Base-by-base conservation (phyloP, 2,797 vertebrate species). In the Cuniculus paca region DNA sequence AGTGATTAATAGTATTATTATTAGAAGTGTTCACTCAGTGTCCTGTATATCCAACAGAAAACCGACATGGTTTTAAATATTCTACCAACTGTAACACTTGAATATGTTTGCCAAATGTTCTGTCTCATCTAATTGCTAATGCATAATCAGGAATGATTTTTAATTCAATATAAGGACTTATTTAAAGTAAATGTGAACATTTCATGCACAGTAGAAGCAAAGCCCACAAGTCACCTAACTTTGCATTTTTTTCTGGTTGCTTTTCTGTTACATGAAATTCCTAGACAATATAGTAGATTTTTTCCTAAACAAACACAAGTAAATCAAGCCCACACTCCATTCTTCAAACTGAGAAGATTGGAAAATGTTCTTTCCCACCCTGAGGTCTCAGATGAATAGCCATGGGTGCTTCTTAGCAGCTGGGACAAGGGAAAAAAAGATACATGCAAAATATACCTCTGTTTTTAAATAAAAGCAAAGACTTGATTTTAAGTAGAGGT, bases 401-500 rank as follows among this genome's bases (percentile, higher is more conserved):
- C 77, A 34, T 14, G 94, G 72, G 88, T 95, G 24, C 45, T 45
- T 68, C 60, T n/a, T 20, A 81, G 95, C 97, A 93, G 88, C 96
- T 91, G 95, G 70, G 83, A 89, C 70, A 58, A 36, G 14, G 54
- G 5, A 3, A 48, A 88, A 78, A 70, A 52, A 92, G 95, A 96
- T 95, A 94, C 96, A 79, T 75, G 65, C 94, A 78, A 94, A 96
- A 85, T 92, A 88, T 84, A 96, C 86, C 81, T 97, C 97, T 95
- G 95, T 95, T 96, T 96, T 82, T 54, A 95, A 97, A 95, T 97
- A 91, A 87, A 97, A 98, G 94, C 84, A 72, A 90, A 95, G 92
- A 74, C 97, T 95, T 93, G 97, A 96, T 96, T 95, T 93, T 95
- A 93, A 98, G 97, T 31, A 93, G 97, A 97, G 96, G 97, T 97